Base-by-base conservation (phyloP, 2,888 invertebrate genomes). In the Eurois occulta region DNA sequence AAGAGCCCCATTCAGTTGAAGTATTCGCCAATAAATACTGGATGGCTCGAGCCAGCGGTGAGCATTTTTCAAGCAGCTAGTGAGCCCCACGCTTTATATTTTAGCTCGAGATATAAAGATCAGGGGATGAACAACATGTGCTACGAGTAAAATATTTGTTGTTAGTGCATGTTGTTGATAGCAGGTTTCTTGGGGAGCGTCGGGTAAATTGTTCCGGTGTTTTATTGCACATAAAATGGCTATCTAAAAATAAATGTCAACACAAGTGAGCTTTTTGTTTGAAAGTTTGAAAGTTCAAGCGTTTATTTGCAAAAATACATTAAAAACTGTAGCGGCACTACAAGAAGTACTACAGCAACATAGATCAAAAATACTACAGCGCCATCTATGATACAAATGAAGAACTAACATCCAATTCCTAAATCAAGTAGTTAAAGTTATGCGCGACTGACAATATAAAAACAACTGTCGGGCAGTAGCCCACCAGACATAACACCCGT, bases 11-110 rank as follows among this genome's bases (percentile, higher is more conserved):
- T 94, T 94, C 91, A 90, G 91, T 91, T 94, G 94, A 94, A 91
- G 92, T 91, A 94, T 93, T 92, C 91, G 91, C 90, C 92, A 92
- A 94, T 94, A 94, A 93, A 94, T 93, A 92, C 91, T 89, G 89
- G 86, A 90, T 90, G 90, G 90, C 90, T 84, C 83, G 83, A 76
- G 75, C 73, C 79, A 78, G 85, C 81, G 89, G 86, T 86, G 85
- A 90, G 85, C 91, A 93, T 94, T 93, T 94, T 92, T 93, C 93
- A 92, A 92, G 32, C 77, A 66, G 87, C 89, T 86, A 87, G 90
- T 87, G 88, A 88, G 85, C 86, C 88, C 90, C 86, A 80, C 87
- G 84, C 86, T 83, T 90, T 90, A 88, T 89, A 88, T 87, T 86
- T 87, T 72, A 86, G 83, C 84, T 58, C 69, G 72, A 77, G 80